A percentile compares a stretch with the other conserved stretches of the same genome.
Evolutionary conservation across 2,113 vertebrate species (phyloP).

Genomic region (Mobula hypostoma): DNA sequence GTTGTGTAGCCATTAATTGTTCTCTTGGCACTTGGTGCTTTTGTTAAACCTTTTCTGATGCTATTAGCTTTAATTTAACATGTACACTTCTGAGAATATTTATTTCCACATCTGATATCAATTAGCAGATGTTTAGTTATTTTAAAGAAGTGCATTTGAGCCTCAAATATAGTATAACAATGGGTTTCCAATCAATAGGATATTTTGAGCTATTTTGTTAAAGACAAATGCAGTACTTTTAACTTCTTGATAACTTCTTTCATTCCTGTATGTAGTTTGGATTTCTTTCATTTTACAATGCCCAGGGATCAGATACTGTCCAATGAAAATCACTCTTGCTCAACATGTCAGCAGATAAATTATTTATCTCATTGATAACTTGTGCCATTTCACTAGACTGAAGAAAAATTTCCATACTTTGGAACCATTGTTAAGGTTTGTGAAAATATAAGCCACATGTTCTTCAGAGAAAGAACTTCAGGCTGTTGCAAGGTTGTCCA

Average conservation of each 20-base stretch:
- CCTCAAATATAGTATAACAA: not conserved
- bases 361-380: not conserved
- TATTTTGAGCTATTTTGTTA: not conserved
- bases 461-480: not conserved
- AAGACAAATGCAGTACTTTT: not conserved
- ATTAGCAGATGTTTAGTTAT: not conserved
- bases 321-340: not conserved
- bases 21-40: not conserved
- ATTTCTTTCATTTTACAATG: not conserved
- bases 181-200: not conserved
- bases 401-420: not conserved
- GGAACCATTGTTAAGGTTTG: not conserved
- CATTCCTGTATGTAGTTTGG: not conserved
- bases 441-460: not conserved
- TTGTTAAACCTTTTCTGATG: not conserved
- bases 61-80: not conserved
- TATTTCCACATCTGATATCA: not conserved
- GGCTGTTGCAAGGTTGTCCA: not conserved
- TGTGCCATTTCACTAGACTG: not conserved
- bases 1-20: not conserved
- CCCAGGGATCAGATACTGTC: not conserved
- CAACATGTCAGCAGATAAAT: constrained; percentile 12
- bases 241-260: not conserved
- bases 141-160: not conserved
- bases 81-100: not conserved